phyloP scores from a whole-genome alignment of 1,140 invertebrate genomes.

The Spodoptera frugiperda region DNA sequence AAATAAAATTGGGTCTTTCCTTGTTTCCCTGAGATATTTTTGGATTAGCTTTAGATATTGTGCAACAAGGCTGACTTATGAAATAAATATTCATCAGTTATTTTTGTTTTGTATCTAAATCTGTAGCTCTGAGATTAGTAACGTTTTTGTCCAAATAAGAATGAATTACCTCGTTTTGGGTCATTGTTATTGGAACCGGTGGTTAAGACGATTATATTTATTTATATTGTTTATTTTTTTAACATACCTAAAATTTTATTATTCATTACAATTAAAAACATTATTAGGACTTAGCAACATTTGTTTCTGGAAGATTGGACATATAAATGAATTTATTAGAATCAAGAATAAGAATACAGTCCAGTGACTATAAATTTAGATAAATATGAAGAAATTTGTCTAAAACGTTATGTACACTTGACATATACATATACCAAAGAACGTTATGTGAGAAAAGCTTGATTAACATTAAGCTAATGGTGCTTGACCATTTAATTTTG shows the following conservation, averaged over 20 bases:
- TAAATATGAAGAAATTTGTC: constrained; percentile 13
- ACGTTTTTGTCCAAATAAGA: too few species aligned
- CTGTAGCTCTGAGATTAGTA: too few species aligned
- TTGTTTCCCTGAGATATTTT: constrained; percentile 7
- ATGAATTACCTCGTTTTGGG: too few species aligned
- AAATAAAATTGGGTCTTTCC: not conserved
- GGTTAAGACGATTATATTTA: too few species aligned
- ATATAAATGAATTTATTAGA: not conserved
- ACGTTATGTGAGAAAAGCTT: not conserved
- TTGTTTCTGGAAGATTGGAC: too few species aligned
- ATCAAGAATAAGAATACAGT: too few species aligned
- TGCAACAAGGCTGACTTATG: not conserved
- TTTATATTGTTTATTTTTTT: too few species aligned
- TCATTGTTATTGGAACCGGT: too few species aligned
- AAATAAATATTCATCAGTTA: not conserved
- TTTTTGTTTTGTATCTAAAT: not conserved
- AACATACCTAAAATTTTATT: too few species aligned
- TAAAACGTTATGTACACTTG: not conserved
- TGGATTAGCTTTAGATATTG: not conserved
- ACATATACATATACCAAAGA: too few species aligned
- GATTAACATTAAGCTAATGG: not conserved
- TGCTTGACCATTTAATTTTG: not conserved
- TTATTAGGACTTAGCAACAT: too few species aligned
- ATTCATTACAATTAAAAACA: too few species aligned
- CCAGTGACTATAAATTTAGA: not conserved